A percentile compares a stretch with the other conserved stretches of the same genome.
Conservation (phyloP, 2,113 vertebrate genomes). For the Bos indicus region DNA sequence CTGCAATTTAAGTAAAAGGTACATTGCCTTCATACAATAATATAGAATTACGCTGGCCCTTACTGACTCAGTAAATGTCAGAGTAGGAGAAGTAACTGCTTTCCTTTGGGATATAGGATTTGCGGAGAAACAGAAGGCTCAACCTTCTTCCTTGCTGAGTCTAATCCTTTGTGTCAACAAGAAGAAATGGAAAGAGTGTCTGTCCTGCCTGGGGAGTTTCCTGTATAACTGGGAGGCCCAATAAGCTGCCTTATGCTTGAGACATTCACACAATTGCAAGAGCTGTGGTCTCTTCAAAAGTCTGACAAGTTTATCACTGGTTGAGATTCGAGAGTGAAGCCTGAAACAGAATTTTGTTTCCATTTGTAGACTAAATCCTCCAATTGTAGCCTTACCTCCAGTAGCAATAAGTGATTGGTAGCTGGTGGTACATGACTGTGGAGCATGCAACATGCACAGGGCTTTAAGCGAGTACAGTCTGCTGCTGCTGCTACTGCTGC, state of each 20-base stretch:
- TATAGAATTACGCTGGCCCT: not conserved
- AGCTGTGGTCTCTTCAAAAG: not conserved
- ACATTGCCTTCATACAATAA: not conserved
- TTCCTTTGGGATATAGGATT: not conserved
- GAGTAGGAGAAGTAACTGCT: not conserved
- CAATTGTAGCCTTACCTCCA: not conserved
- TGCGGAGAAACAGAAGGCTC: not conserved
- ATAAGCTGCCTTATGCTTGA: not conserved
- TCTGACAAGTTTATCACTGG: not conserved
- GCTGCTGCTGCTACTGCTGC: too few species aligned
- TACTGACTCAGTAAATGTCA: not conserved
- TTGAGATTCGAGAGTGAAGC: constrained; percentile 37
- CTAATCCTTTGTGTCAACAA: not conserved
- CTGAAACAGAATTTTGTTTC: not conserved
- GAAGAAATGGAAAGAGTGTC: not conserved
- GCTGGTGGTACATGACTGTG: not conserved
- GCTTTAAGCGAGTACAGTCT: not conserved
- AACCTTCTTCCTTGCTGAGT: not conserved
- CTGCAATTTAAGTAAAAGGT: not conserved
- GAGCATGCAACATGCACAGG: not conserved
- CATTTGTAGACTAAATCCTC: not conserved
- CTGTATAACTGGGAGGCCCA: not conserved
- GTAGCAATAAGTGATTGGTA: not conserved
- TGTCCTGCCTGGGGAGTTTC: not conserved
- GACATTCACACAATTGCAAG: not conserved